These are phyloP conservation scores for Chanos chanos DNA, from an alignment of 2,797 vertebrate species.

Conservation along the genomic window DNA sequence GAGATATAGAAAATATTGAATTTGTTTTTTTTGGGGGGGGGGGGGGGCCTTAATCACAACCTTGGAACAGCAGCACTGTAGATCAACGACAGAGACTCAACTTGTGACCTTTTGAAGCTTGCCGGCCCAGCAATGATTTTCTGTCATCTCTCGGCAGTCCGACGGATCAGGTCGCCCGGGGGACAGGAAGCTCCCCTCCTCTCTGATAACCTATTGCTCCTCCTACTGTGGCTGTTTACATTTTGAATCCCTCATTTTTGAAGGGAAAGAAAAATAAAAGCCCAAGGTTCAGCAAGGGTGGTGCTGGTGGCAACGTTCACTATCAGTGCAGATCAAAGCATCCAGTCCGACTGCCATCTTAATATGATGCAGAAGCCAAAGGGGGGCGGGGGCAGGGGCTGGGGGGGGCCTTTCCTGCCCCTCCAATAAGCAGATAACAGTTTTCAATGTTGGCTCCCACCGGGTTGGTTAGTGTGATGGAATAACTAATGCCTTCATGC, in stretches of 20 bases:
- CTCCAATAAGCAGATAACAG: conserved; percentile 26
- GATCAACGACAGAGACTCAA: conserved; percentile 38
- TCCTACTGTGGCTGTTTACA: conserved; percentile 33
- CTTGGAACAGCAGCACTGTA: conserved; percentile 40
- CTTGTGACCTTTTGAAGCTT: conserved; percentile 56
- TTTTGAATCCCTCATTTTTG: conserved; percentile 25
- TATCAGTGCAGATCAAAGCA: conserved; percentile 21
- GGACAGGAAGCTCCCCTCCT: conserved; percentile 15
- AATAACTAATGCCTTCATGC: conserved; percentile 33
- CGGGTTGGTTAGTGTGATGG: conserved; percentile 1
- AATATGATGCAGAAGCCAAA: conserved; percentile 15
- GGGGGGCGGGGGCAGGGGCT: conserved; percentile 22
- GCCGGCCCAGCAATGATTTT: conserved; percentile 53
- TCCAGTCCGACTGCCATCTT: conserved; percentile 2
- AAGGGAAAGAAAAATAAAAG: conserved; percentile 14
- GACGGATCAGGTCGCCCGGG: conserved; percentile 26
- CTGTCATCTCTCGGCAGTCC: conserved; percentile 43
- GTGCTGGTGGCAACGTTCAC: conserved; percentile 1
- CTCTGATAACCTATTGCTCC: conserved; percentile 1
- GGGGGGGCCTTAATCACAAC: not conserved
- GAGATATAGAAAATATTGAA: conserved; percentile 30
- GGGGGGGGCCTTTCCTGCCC: conserved; percentile 20
- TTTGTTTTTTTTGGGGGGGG: no score
- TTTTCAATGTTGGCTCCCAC: conserved; percentile 3
- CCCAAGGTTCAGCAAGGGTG: not conserved